Percentiles rank a stretch among this genome's conserved stretches.
phyloP scores from a whole-genome alignment of 2,888 invertebrate genomes.

The Eristalinus aeneus region DNA sequence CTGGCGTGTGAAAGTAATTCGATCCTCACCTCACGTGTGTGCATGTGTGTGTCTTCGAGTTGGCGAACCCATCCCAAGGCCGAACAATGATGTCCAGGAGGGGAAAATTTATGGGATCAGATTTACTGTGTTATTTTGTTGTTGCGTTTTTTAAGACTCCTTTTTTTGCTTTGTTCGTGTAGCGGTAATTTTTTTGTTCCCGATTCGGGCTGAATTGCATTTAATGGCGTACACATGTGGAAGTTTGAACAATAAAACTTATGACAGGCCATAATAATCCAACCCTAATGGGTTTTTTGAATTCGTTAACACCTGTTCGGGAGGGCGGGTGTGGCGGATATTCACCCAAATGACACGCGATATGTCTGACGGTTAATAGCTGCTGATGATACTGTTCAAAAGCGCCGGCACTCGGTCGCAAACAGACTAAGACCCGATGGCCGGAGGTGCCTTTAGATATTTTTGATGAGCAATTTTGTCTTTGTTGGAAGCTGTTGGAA shows the following conservation, averaged over 20 bases:
- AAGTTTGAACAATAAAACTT: slow-evolving; percentile 52
- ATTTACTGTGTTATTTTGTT: slow-evolving; percentile 40
- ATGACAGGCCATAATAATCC: slow-evolving; percentile 47
- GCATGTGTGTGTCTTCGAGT: slow-evolving; percentile 5
- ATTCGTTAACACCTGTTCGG: slow-evolving; percentile 65
- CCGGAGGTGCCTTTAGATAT: too few species aligned
- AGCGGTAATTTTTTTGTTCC: background rate
- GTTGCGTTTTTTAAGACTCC: slow-evolving; percentile 14
- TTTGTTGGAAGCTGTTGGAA: too few species aligned
- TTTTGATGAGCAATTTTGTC: too few species aligned
- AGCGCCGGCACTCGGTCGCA: background rate
- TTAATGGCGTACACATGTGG: slow-evolving; percentile 55
- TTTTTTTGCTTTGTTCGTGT: slow-evolving; percentile 1
- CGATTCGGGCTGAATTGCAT: slow-evolving; percentile 56
- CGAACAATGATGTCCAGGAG: slow-evolving; percentile 38
- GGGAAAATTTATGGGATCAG: slow-evolving; percentile 57
- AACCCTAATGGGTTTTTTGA: slow-evolving; percentile 60
- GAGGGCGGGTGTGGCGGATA: slow-evolving; percentile 22
- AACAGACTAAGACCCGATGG: too few species aligned
- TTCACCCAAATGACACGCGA: slow-evolving; percentile 30
- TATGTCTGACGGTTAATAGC: background rate
- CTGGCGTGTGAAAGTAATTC: slow-evolving; percentile 68
- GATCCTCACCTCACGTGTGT: slow-evolving; percentile 42
- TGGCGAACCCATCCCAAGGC: background rate
- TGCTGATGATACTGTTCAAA: background rate